Conservation (phyloP, 2,888 invertebrate genomes). For the Zhuqinia jingwanae region DNA sequence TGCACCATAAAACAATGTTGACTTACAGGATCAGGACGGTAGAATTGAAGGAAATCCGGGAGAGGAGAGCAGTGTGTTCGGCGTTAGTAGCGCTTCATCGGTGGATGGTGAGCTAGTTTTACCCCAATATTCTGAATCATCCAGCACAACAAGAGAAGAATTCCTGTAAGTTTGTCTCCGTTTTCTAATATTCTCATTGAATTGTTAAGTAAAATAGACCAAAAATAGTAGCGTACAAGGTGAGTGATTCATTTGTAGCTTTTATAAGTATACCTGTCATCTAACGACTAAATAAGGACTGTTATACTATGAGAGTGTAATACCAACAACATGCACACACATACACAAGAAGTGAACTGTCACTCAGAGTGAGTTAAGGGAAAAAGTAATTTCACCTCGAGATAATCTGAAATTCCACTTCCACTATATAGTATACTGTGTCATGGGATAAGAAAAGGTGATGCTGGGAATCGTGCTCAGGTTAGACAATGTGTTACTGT, state of each 20-base stretch:
- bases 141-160: slow-evolving; percentile 80
- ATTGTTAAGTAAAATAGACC: not conserved
- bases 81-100: slow-evolving; percentile 33
- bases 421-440: not conserved
- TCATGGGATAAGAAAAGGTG: slow-evolving; percentile 36
- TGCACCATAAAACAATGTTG: too few species aligned
- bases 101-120: slow-evolving; percentile 66
- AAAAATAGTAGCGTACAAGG: too few species aligned
- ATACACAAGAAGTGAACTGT: slow-evolving; percentile 8
- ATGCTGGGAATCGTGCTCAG: slow-evolving; percentile 46
- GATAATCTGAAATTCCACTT: slow-evolving; percentile 5
- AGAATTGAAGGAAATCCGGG: slow-evolving; percentile 74
- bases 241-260: too few species aligned
- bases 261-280: too few species aligned
- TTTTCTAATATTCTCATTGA: not conserved
- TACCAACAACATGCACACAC: not conserved
- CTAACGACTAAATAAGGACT: too few species aligned
- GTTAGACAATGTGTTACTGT: slow-evolving; percentile 51
- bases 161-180: slow-evolving; percentile 81
- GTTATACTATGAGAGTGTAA: too few species aligned
- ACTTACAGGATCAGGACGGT: slow-evolving; percentile 75
- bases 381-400: slow-evolving; percentile 33
- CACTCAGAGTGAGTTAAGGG: slow-evolving; percentile 25
- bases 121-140: slow-evolving; percentile 66
- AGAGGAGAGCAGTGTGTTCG: slow-evolving; percentile 71